phyloP scores from a whole-genome alignment of 2,113 vertebrate species.

The Carollia perspicillata region DNA sequence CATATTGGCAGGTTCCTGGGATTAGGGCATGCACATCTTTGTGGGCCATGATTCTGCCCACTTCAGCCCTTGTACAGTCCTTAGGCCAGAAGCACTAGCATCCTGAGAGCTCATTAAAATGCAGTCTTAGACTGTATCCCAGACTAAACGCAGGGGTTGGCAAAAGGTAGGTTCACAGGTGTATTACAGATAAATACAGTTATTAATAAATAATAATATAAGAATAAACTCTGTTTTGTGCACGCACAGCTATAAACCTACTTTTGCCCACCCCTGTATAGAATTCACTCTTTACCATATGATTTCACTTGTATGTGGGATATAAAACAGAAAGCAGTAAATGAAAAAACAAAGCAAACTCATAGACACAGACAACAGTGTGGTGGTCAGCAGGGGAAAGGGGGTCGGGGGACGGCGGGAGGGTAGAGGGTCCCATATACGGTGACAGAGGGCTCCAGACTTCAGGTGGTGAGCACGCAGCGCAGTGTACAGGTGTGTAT shows the following conservation, averaged over 20 bases:
- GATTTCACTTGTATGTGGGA: not conserved
- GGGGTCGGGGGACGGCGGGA: not conserved
- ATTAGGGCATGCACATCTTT: not conserved
- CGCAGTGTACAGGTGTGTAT: not conserved
- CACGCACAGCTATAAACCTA: not conserved
- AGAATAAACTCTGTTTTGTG: not conserved
- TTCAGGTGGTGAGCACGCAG: not conserved
- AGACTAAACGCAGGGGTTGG: not conserved
- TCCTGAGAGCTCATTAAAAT: not conserved
- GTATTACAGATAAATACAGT: not conserved
- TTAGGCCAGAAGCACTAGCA: not conserved
- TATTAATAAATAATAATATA: not conserved
- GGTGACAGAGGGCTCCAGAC: too few relatives aligned
- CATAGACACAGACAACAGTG: not conserved
- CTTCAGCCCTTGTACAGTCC: not conserved
- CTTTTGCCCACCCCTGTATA: not conserved
- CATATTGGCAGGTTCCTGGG: not conserved
- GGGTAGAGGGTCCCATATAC: not conserved
- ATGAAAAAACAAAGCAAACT: not conserved
- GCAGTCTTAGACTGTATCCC: not conserved
- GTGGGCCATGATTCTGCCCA: not conserved
- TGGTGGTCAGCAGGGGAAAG: not conserved
- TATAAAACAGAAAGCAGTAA: not conserved
- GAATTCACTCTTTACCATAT: not conserved
- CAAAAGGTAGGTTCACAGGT: not conserved